These are phyloP conservation scores for Tragelaphus eurycerus DNA, from an alignment of 2,797 vertebrate genomes.

Conservation along the genomic window DNA sequence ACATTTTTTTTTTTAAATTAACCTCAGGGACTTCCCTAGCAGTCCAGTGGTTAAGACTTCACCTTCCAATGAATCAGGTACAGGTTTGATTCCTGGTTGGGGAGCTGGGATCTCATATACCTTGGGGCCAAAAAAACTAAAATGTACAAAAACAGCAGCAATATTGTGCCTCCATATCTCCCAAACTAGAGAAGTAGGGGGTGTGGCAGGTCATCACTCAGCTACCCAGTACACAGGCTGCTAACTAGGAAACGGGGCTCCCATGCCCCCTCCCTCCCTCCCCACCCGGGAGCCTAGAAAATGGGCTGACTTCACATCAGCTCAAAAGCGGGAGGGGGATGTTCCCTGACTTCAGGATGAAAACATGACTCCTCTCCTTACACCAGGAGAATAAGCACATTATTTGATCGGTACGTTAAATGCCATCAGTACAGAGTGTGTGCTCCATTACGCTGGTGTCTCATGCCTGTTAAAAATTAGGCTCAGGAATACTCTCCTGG, in stretches of 20 bases:
- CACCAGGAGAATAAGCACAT: neutral
- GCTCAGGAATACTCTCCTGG: neutral
- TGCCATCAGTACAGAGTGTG: neutral
- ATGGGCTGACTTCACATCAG: neutral
- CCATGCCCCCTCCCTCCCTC: rapidly evolving
- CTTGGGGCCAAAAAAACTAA: neutral
- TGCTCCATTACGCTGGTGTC: neutral
- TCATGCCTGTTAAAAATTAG: neutral
- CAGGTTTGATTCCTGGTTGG: neutral
- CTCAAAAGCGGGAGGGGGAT: neutral
- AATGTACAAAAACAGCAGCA: neutral
- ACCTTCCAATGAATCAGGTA: neutral
- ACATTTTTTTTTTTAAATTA: neutral
- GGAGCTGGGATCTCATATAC: neutral
- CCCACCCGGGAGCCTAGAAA: neutral
- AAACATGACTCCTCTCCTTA: neutral
- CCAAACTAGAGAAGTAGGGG: neutral
- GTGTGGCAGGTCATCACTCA: neutral
- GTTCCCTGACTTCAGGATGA: neutral
- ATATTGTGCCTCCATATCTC: neutral
- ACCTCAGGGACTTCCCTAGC: neutral
- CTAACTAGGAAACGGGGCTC: neutral
- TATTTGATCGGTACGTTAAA: slow-evolving; percentile 24
- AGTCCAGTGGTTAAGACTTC: neutral
- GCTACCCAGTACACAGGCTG: neutral